These are phyloP conservation scores for Neotoxoptera formosana DNA, from an alignment of 1,140 invertebrate genomes.

Conservation along the genomic window DNA sequence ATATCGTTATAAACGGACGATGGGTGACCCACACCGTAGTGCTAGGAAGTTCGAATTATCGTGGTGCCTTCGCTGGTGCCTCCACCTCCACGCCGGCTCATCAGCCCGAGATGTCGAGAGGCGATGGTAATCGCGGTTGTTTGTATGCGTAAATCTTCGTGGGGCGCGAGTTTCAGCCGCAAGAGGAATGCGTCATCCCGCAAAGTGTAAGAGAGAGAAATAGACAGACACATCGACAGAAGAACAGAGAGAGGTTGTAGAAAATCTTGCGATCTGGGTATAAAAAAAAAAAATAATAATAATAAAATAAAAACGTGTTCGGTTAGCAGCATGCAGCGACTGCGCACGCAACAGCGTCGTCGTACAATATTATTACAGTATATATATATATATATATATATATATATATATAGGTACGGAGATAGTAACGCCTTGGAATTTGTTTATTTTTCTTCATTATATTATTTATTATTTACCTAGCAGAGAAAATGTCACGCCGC, in stretches of 20 bases:
- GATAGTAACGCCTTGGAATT: background rate
- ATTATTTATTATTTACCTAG: background rate
- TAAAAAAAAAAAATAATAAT: background rate
- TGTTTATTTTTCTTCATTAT: background rate
- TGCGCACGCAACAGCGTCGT: background rate
- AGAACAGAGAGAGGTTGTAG: background rate
- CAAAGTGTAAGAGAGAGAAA: background rate
- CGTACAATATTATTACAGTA: background rate
- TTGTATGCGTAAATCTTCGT: background rate
- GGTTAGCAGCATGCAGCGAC: background rate
- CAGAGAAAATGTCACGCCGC: background rate
- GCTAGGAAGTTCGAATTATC: background rate
- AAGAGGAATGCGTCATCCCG: background rate
- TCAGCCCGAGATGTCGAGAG: background rate
- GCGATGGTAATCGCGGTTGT: background rate
- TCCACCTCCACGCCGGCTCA: background rate
- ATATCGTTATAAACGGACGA: background rate
- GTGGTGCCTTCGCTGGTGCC: too few relatives aligned
- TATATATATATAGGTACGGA: too few relatives aligned
- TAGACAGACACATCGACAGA: background rate
- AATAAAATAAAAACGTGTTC: background rate
- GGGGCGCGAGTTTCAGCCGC: background rate
- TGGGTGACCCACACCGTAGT: background rate
- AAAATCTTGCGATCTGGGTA: background rate
- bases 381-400: too few relatives aligned